Percentiles rank a stretch among this genome's conserved stretches.
Evolutionary conservation across 1,140 invertebrate species (phyloP).

Genomic region (Eubasilissa regina): DNA sequence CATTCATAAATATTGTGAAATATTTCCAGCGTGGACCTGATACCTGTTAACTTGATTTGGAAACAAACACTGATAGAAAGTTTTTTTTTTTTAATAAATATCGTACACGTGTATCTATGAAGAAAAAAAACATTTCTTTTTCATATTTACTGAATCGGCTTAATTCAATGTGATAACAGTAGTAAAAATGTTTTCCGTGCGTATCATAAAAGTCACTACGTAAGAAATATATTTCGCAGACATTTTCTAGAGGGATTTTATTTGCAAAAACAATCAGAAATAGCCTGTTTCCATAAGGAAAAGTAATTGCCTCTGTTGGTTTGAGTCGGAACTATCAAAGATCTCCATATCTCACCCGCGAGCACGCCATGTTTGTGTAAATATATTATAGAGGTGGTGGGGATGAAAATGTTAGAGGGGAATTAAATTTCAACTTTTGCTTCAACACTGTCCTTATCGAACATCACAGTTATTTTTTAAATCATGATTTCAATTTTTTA

Average conservation of each 20-base stretch:
- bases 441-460: too few species aligned
- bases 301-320: slow-evolving; percentile 19
- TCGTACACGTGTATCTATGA: too few species aligned
- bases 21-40: too few species aligned
- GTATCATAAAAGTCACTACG: slow-evolving; percentile 13
- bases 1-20: too few species aligned
- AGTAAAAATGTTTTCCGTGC: slow-evolving; percentile 11
- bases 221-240: slow-evolving; percentile 4
- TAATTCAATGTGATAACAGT: slow-evolving; percentile 8
- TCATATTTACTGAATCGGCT: neutral
- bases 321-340: slow-evolving; percentile 2
- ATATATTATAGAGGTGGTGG: neutral
- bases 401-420: too few species aligned
- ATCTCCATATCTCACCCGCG: slow-evolving; percentile 30
- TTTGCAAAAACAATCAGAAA: slow-evolving; percentile 33
- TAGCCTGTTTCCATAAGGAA: neutral
- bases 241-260: slow-evolving; percentile 1
- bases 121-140: neutral
- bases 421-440: too few species aligned
- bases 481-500: too few species aligned
- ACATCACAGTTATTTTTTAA: too few species aligned
- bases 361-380: slow-evolving; percentile 6
- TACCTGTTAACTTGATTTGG: too few species aligned
- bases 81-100: too few species aligned
- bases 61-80: too few species aligned